Evolutionary conservation across 2,888 invertebrate species (phyloP).

Genomic region (Pachycephus smyrnensis): DNA sequence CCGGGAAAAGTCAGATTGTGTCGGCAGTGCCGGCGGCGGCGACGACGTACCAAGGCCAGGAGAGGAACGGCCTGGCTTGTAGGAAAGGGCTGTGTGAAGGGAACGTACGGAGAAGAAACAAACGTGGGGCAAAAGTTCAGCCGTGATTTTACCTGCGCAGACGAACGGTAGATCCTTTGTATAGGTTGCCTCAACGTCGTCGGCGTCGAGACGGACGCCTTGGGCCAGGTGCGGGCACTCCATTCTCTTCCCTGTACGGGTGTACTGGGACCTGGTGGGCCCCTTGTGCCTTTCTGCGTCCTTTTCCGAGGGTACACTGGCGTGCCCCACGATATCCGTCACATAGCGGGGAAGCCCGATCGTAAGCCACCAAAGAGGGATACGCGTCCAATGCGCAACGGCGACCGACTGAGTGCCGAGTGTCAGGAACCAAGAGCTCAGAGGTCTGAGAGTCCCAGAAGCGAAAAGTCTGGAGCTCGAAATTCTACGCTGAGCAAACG

Average conservation of each 20-base stretch:
- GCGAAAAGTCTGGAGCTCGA: constrained; percentile 18
- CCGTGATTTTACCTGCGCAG: constrained; percentile 72
- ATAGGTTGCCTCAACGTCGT: constrained; percentile 58
- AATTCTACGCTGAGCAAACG: background rate
- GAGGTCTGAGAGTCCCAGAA: constrained; percentile 23
- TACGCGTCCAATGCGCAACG: constrained; percentile 40
- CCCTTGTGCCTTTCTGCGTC: constrained; percentile 31
- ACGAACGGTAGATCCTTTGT: constrained; percentile 71
- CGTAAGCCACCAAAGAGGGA: constrained; percentile 23
- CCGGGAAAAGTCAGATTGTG: background rate
- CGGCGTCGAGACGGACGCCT: constrained; percentile 69
- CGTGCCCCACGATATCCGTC: constrained; percentile 49
- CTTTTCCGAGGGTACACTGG: constrained; percentile 35
- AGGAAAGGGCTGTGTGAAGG: constrained; percentile 25
- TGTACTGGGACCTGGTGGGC: constrained; percentile 49
- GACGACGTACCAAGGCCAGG: constrained; percentile 53
- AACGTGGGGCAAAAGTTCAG: constrained; percentile 18
- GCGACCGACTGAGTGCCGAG: constrained; percentile 41
- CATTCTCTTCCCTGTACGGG: constrained; percentile 68
- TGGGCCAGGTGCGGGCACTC: constrained; percentile 78
- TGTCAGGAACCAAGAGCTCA: constrained; percentile 5
- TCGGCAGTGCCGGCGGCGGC: background rate
- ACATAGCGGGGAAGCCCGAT: constrained; percentile 46
- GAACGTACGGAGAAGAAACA: constrained; percentile 1
- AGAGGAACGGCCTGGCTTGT: constrained; percentile 60